Evolutionary conservation across 2,113 vertebrate species (phyloP).

Genomic region (Lates calcarifer): DNA sequence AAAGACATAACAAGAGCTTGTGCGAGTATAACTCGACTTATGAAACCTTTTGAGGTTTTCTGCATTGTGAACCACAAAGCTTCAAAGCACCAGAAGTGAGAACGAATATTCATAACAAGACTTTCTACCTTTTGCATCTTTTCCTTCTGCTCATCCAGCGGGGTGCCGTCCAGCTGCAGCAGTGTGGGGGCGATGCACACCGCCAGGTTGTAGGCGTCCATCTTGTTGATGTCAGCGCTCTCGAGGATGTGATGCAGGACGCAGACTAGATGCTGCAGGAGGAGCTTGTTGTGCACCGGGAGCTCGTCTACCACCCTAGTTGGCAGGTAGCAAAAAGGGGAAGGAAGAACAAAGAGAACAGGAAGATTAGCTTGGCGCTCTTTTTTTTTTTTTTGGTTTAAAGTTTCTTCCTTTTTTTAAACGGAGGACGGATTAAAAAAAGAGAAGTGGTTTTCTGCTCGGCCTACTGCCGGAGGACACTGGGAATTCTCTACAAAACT

Average conservation of each 20-base stretch:
- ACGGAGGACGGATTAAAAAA: slow-evolving; percentile 48
- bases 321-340: slow-evolving; percentile 7
- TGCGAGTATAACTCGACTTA: background rate
- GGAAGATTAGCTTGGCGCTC: slow-evolving; percentile 59
- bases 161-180: slow-evolving; percentile 83
- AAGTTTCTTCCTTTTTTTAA: slow-evolving; percentile 48
- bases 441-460: slow-evolving; percentile 58
- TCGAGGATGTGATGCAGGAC: slow-evolving; percentile 86
- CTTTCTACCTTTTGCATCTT: slow-evolving; percentile 85
- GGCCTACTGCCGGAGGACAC: slow-evolving; percentile 51
- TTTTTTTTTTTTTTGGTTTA: slow-evolving; percentile 43
- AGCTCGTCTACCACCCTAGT: slow-evolving; percentile 87
- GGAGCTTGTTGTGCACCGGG: slow-evolving; percentile 85
- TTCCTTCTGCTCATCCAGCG: slow-evolving; percentile 84
- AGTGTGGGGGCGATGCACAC: slow-evolving; percentile 93
- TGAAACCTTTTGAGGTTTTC: slow-evolving; percentile 73
- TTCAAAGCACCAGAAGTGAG: slow-evolving; percentile 55
- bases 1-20: background rate
- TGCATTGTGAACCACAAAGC: slow-evolving; percentile 50
- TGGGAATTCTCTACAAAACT: slow-evolving; percentile 55
- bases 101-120: slow-evolving; percentile 49
- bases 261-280: slow-evolving; percentile 85
- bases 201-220: slow-evolving; percentile 92
- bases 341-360: slow-evolving; percentile 34
- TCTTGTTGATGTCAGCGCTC: slow-evolving; percentile 86